These are phyloP conservation scores for Gobio gobio DNA, from an alignment of 2,113 vertebrate species.

Conservation along the genomic window DNA sequence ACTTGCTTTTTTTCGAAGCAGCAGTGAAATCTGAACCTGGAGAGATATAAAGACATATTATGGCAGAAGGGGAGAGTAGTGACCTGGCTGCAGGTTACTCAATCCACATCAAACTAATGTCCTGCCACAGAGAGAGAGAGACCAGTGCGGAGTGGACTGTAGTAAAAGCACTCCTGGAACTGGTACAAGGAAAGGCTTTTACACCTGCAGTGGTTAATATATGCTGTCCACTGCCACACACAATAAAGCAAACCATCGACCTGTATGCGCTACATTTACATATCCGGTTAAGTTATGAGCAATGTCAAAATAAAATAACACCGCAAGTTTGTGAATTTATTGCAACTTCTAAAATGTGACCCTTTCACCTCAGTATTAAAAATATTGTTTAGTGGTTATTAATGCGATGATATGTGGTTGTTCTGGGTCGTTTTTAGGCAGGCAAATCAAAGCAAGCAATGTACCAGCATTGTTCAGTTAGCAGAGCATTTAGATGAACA, in stretches of 20 bases:
- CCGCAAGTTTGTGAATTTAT: background rate
- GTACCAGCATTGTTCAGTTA: background rate
- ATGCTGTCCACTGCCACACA: slow-evolving; percentile 34
- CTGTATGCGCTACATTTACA: background rate
- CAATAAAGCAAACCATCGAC: slow-evolving; percentile 22
- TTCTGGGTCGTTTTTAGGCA: background rate
- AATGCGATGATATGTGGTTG: background rate
- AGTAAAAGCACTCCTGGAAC: slow-evolving; percentile 77
- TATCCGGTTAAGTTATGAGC: slow-evolving; percentile 1
- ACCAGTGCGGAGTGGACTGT: slow-evolving; percentile 12
- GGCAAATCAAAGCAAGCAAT: background rate
- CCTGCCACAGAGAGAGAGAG: slow-evolving; percentile 37
- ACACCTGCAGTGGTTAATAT: slow-evolving; percentile 67
- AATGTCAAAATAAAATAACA: background rate
- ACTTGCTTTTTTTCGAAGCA: background rate
- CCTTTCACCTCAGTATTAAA: background rate
- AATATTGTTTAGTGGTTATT: background rate
- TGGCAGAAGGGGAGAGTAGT: background rate
- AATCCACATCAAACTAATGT: slow-evolving; percentile 66
- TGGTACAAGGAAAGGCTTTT: slow-evolving; percentile 75
- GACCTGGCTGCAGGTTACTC: slow-evolving; percentile 39
- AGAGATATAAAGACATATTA: background rate
- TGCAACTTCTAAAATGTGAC: background rate
- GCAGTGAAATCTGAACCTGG: background rate
- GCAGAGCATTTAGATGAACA: background rate